phyloP scores from a whole-genome alignment of 1,140 invertebrate genomes.

The Coelopa frigida region DNA sequence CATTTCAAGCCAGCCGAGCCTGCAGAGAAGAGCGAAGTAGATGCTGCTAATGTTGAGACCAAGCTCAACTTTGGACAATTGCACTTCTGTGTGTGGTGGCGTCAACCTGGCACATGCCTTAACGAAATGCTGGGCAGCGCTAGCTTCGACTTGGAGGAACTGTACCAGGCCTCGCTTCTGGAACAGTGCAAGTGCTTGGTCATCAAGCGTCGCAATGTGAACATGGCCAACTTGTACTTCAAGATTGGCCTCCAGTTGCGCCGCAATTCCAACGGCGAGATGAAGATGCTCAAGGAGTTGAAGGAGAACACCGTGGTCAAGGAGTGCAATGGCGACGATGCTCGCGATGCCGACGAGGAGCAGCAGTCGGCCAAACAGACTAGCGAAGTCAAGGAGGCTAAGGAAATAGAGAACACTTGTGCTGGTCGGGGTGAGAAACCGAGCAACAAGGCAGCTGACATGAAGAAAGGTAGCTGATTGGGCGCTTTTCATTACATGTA shows the following conservation, averaged over 20 bases:
- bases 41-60: slow-evolving; percentile 5
- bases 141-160: slow-evolving; percentile 25
- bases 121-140: slow-evolving; percentile 41
- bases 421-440: slow-evolving; percentile 9
- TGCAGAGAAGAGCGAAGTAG: slow-evolving; percentile 1
- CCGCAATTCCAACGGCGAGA: slow-evolving; percentile 16
- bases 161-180: slow-evolving; percentile 30
- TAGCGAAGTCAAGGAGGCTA: too few species aligned
- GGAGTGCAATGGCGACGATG: too few species aligned
- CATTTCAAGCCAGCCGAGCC: slow-evolving; percentile 17
- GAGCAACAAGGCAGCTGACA: slow-evolving; percentile 3
- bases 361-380: too few species aligned
- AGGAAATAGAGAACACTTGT: not conserved
- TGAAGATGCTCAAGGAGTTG: slow-evolving; percentile 10
- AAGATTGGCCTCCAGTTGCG: slow-evolving; percentile 28
- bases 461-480: slow-evolving; percentile 9
- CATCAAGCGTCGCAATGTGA: slow-evolving; percentile 28
- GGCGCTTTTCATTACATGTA: too few species aligned
- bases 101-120: slow-evolving; percentile 38
- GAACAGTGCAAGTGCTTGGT: slow-evolving; percentile 38
- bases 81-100: slow-evolving; percentile 39
- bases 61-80: slow-evolving; percentile 21
- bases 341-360: too few species aligned
- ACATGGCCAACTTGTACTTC: slow-evolving; percentile 34
- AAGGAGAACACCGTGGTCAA: too few species aligned